Percentiles rank a stretch among this genome's conserved stretches.
phyloP scores from a whole-genome alignment of 2,113 vertebrate genomes.

The Lates calcarifer region DNA sequence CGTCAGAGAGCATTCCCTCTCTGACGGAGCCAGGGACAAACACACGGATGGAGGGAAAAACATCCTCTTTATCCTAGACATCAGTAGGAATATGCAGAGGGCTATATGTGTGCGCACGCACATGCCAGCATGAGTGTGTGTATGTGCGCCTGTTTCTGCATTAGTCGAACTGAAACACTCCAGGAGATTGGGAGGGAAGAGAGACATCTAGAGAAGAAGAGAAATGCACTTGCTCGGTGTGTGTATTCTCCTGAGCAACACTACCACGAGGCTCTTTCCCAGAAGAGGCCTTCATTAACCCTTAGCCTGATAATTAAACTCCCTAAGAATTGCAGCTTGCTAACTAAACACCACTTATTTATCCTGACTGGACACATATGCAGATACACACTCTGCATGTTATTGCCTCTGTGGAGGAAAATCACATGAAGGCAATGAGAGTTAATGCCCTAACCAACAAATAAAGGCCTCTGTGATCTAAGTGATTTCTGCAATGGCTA shows the following conservation, averaged over 20 bases:
- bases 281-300: conserved; percentile 78
- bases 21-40: conserved; percentile 82
- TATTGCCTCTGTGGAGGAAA: conserved; percentile 46
- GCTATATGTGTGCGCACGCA: conserved; percentile 6
- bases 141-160: conserved; percentile 9
- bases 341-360: conserved; percentile 77
- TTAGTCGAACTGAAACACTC: conserved; percentile 60
- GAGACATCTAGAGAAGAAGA: conserved; percentile 53
- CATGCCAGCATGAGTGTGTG: conserved; percentile 2
- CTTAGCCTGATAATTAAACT: conserved; percentile 79
- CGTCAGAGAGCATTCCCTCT: conserved; percentile 78
- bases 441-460: conserved; percentile 71
- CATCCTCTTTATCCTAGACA: conserved; percentile 85
- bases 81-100: conserved; percentile 85
- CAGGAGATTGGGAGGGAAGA: conserved; percentile 59
- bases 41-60: conserved; percentile 77
- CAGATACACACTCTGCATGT: conserved; percentile 48
- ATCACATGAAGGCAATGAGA: conserved; percentile 40
- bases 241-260: conserved; percentile 58
- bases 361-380: conserved; percentile 52
- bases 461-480: conserved; percentile 63
- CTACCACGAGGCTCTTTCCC: conserved; percentile 48
- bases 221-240: conserved; percentile 67
- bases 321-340: conserved; percentile 40
- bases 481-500: conserved; percentile 66